Conservation (phyloP, 2,797 vertebrate genomes). For the Aplochiton taeniatus region DNA sequence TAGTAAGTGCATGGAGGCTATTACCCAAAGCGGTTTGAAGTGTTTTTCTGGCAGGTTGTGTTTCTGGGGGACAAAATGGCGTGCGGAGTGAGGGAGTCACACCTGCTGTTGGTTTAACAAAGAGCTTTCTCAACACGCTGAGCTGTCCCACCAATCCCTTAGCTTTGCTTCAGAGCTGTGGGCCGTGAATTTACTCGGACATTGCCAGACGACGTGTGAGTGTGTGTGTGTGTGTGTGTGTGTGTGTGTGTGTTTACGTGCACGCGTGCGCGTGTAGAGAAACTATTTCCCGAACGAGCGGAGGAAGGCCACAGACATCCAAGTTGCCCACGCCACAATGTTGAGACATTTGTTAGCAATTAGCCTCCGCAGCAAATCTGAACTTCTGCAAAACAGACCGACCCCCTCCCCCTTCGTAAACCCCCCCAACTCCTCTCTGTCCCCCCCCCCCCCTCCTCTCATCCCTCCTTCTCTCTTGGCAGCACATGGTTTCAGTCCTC, state of each 20-base stretch:
- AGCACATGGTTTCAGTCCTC: constrained; percentile 71
- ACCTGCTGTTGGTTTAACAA: too few species aligned
- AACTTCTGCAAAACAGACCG: constrained; percentile 58
- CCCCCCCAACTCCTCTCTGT: background rate
- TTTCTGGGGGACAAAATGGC: too few species aligned
- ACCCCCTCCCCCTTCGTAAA: constrained; percentile 14
- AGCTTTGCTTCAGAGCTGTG: too few species aligned
- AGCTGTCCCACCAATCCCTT: too few species aligned
- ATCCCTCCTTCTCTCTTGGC: constrained; percentile 6
- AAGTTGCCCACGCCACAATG: constrained; percentile 63
- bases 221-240: background rate
- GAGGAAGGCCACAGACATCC: constrained; percentile 53
- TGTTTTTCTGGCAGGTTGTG: too few species aligned
- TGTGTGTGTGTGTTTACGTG: too few species aligned
- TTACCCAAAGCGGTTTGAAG: too few species aligned
- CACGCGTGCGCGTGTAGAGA: constrained; percentile 3
- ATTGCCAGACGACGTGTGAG: too few species aligned
- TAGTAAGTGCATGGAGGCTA: too few species aligned
- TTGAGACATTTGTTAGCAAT: constrained; percentile 84
- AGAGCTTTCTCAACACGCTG: too few species aligned
- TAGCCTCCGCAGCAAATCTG: constrained; percentile 67
- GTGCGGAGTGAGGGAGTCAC: too few species aligned
- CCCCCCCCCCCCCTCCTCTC: constrained; percentile 3
- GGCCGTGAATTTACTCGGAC: too few species aligned
- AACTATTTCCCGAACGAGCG: constrained; percentile 42